A percentile compares a stretch with the other conserved stretches of the same genome.
Evolutionary conservation across 2,113 vertebrate genomes (phyloP).

Genomic region (Brevimyrus niger): DNA sequence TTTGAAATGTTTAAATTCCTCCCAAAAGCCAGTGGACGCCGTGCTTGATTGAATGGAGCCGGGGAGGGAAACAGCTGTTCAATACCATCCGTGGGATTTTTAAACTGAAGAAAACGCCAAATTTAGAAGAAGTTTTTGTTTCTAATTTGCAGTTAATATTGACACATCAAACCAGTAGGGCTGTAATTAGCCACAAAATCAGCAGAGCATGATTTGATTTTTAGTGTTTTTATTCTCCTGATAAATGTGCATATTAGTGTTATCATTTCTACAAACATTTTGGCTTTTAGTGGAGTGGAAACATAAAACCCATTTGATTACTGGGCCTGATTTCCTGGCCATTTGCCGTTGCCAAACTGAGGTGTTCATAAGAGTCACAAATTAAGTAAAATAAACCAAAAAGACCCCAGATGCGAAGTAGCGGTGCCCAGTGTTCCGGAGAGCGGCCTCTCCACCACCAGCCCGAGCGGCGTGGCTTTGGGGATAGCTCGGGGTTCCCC

Average conservation of each 20-base stretch:
- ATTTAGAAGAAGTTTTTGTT: not conserved
- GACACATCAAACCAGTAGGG: not conserved
- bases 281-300: not conserved
- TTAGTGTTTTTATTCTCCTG: not conserved
- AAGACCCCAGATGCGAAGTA: not conserved
- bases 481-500: not conserved
- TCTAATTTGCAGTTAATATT: not conserved
- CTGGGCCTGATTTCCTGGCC: not conserved
- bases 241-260: constrained; percentile 3
- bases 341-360: constrained; percentile 5
- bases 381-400: constrained; percentile 14
- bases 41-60: not conserved
- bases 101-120: not conserved
- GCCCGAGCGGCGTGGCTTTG: no score
- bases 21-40: not conserved
- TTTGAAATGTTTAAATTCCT: constrained; percentile 6
- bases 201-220: not conserved
- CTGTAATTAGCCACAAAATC: not conserved
- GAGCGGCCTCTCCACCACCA: not conserved
- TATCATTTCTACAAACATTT: constrained; percentile 11
- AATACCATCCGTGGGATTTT: not conserved
- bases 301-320: not conserved
- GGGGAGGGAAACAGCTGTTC: not conserved
- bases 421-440: not conserved
- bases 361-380: not conserved